Evolutionary conservation across 2,888 invertebrate genomes (phyloP).

Genomic region (Coremacera marginata): DNA sequence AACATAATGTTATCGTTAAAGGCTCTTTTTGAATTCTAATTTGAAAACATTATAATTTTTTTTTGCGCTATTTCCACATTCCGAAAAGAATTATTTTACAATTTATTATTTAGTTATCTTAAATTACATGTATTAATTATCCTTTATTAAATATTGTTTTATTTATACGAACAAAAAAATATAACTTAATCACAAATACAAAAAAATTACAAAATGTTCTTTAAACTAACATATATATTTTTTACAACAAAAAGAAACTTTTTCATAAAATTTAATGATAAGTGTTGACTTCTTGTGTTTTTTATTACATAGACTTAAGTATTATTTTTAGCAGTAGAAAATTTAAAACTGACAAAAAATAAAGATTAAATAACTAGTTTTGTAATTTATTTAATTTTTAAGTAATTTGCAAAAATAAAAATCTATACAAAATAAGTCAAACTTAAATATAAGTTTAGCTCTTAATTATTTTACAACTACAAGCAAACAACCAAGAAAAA

Average conservation of each 20-base stretch:
- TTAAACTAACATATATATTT: background rate
- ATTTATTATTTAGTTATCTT: no score
- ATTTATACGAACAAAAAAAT: background rate
- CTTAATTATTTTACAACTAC: constrained; percentile 43
- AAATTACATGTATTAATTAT: background rate
- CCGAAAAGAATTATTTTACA: background rate
- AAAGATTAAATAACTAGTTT: constrained; percentile 23
- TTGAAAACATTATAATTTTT: background rate
- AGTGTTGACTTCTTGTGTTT: constrained; percentile 31
- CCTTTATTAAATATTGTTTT: background rate
- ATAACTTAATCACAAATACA: constrained; percentile 7
- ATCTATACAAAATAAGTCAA: constrained; percentile 40
- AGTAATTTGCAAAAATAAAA: constrained; percentile 34
- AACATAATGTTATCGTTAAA: no score
- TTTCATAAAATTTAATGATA: constrained; percentile 8
- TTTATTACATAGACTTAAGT: constrained; percentile 9
- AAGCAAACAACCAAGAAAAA: constrained; percentile 24
- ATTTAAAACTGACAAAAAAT: background rate
- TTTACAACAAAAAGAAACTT: constrained; percentile 6
- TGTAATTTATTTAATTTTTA: constrained; percentile 34
- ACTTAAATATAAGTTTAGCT: constrained; percentile 48
- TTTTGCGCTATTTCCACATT: constrained; percentile 4
- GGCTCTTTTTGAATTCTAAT: no score
- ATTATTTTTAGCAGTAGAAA: constrained; percentile 2
- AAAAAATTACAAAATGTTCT: background rate